These are phyloP conservation scores for Conus betulinus DNA, from an alignment of 1,140 invertebrate species.

Conservation along the genomic window DNA sequence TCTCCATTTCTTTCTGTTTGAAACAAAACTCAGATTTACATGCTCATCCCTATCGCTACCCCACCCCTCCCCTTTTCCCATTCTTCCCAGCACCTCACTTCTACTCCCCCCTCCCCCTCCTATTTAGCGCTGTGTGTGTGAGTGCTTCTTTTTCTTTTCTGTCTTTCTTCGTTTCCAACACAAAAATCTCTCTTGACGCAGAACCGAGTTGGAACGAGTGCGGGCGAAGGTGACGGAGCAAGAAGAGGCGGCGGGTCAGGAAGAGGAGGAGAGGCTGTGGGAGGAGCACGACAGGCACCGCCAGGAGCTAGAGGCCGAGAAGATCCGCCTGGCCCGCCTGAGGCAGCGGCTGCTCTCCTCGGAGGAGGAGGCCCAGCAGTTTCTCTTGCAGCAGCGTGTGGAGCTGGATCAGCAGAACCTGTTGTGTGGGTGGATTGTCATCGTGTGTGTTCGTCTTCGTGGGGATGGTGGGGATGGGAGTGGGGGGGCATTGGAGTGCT, in stretches of 20 bases:
- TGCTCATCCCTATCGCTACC: too few species aligned
- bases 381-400: conserved; percentile 51
- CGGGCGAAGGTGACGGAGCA: conserved; percentile 54
- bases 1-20: too few species aligned
- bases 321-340: conserved; percentile 43
- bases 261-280: conserved; percentile 66
- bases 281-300: conserved; percentile 56
- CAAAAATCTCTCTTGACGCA: conserved; percentile 22
- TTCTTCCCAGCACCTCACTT: too few species aligned
- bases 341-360: conserved; percentile 51
- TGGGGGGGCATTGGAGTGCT: too few species aligned
- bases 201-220: conserved; percentile 61
- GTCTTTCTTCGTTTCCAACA: too few species aligned
- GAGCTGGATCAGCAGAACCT: conserved; percentile 60
- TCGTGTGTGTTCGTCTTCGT: too few species aligned
- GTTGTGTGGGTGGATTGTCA: conserved; percentile 54
- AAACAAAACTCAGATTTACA: too few species aligned
- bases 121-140: too few species aligned
- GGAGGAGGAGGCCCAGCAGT: conserved; percentile 50
- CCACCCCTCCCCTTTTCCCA: too few species aligned
- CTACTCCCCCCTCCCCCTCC: too few species aligned
- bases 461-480: too few species aligned
- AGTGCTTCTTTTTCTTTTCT: too few species aligned
- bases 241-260: conserved; percentile 55
- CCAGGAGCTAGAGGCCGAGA: conserved; percentile 63